Percentiles rank a stretch among this genome's conserved stretches.
phyloP scores from a whole-genome alignment of 1,140 invertebrate genomes.

The Oryctes rhinoceros region DNA sequence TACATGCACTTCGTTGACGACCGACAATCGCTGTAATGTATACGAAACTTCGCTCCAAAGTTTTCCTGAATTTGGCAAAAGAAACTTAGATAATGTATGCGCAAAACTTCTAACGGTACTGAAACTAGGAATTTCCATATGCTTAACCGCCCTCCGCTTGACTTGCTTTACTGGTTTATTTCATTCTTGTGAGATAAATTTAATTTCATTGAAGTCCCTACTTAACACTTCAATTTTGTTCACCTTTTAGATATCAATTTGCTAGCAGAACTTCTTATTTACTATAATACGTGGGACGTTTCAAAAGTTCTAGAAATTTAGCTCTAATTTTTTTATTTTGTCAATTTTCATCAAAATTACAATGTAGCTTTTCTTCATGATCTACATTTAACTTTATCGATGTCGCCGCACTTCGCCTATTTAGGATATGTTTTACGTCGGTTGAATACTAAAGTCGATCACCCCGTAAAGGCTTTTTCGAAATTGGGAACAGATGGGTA shows the following conservation, averaged over 20 bases:
- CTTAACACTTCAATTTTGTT: neutral
- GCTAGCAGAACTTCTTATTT: neutral
- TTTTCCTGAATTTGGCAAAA: neutral
- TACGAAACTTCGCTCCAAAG: too few relatives aligned
- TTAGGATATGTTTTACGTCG: too few relatives aligned
- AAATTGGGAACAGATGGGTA: too few relatives aligned
- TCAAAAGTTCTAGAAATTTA: too few relatives aligned
- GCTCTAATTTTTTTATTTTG: too few relatives aligned
- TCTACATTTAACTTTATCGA: neutral
- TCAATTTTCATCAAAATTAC: too few relatives aligned
- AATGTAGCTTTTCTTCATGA: neutral
- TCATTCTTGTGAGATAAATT: neutral
- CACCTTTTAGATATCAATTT: neutral
- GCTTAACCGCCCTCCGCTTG: neutral
- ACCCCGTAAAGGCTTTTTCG: too few relatives aligned
- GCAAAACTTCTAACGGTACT: slow-evolving; percentile 5
- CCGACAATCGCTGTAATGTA: neutral
- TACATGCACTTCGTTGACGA: neutral
- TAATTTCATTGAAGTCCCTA: neutral
- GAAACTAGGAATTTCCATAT: neutral
- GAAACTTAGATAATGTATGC: neutral
- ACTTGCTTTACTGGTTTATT: neutral
- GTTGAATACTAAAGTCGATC: too few relatives aligned
- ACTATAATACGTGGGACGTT: neutral
- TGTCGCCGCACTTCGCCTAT: too few relatives aligned